Evolutionary conservation across 2,797 vertebrate genomes (phyloP), one percentile per base, ranked within the genome.

Genomic region (Anabacerthia variegaticeps): DNA sequence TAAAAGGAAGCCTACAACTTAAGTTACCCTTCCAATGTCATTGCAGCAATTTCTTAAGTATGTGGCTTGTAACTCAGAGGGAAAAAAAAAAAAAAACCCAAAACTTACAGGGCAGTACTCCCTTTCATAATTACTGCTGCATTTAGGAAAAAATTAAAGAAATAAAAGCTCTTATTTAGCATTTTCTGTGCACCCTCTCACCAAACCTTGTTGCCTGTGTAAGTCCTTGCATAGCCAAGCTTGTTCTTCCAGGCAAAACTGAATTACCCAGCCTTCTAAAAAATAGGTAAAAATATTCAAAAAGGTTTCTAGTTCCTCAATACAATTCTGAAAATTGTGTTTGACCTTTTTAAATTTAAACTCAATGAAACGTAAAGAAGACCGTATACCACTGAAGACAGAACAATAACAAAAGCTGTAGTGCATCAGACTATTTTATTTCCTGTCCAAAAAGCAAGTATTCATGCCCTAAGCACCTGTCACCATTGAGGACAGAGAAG

Each of bases 351-450:
- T n/a, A 59, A 79, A 67, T 37, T 46, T 59, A 79, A 76, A 67
- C n/a, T 48, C 26, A 61, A 58, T 0, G 0, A 88, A 85, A 74
- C 1, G 0, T n/a, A 43, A 74, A 55, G 15, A 73, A 27, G 1
- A 65, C 19, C 3, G 37, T 8, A 28, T 3, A 59, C 2, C 5
- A 34, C 1, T 73, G 46, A 75, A 85, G n/a, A 71, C 34, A 74
- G 12, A 76, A 58, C 5, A 65, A 7, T 10, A 51, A 68, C 5
- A 72, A 46, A 91, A 72, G 36, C 46, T 34, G 13, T 5, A 61
- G 4, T 14, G 21, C 36, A n/a, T n/a, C n/a, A n/a, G 19, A 43
- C 12, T 18, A 21, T 7, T 51, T 89, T 51, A 58, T 30, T 61
- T 84, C 36, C 44, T 66, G 68, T 49, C 52, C 63, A 62, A 58